A percentile compares a stretch with the other conserved stretches of the same genome.
Conservation (phyloP, 2,797 vertebrate species). For the Xyrichtys novacula region DNA sequence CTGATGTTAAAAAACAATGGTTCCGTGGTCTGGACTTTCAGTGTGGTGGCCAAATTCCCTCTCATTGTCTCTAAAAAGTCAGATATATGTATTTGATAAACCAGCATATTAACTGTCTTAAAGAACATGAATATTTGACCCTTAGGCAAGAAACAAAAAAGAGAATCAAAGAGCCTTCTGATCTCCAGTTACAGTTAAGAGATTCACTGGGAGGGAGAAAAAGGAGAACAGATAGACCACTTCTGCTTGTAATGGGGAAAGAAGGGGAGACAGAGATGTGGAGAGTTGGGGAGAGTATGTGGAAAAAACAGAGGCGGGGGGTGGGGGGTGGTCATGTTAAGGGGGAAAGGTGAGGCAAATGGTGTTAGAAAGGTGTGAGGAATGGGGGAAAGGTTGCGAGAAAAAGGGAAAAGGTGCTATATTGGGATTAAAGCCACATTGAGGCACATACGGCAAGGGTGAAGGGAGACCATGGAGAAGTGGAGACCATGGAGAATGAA, state of each 20-base stretch:
- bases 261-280: conserved; percentile 25
- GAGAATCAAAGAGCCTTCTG: too few species aligned
- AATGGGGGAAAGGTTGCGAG: conserved; percentile 49
- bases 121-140: too few species aligned
- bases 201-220: conserved; percentile 45
- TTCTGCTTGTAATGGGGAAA: too few species aligned
- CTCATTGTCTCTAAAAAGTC: too few species aligned
- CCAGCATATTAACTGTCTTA: too few species aligned
- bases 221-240: conserved; percentile 60
- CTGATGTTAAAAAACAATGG: conserved; percentile 12
- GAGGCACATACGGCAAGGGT: conserved; percentile 62
- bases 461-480: conserved; percentile 16
- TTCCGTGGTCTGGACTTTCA: too few species aligned
- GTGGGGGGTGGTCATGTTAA: conserved; percentile 30
- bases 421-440: conserved; percentile 59
- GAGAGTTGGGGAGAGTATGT: conserved; percentile 49
- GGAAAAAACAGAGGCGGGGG: conserved; percentile 38
- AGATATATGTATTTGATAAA: too few species aligned
- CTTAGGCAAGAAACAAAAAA: too few species aligned
- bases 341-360: conserved; percentile 54
- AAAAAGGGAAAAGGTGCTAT: conserved; percentile 62
- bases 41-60: too few species aligned
- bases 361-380: conserved; percentile 65
- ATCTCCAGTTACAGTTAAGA: too few species aligned
- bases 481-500: conserved; percentile 8